Conservation (phyloP, 1,140 invertebrate species). For the Trichomalopsis sarcophagae region DNA sequence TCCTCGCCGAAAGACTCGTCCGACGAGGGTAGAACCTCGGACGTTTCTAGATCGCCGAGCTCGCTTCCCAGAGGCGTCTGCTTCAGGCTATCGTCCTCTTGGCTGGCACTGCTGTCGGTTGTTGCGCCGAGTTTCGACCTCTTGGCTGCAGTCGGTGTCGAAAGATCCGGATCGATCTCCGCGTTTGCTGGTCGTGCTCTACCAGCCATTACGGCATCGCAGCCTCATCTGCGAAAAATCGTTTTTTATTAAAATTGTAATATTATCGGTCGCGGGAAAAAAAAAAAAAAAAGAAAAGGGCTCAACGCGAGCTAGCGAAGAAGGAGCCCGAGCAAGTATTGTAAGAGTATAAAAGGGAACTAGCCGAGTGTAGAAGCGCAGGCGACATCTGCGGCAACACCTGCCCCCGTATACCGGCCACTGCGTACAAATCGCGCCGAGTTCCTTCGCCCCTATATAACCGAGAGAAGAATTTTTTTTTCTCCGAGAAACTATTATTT, state of each 20-base stretch:
- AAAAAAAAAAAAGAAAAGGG: background rate
- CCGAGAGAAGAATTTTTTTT: background rate
- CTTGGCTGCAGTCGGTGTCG: conserved; percentile 58
- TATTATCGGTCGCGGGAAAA: no score
- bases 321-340: no score
- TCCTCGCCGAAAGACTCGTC: conserved; percentile 49
- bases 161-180: conserved; percentile 63
- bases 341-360: conserved; percentile 23
- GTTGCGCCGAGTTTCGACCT: conserved; percentile 48
- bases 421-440: background rate
- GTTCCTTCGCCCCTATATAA: background rate
- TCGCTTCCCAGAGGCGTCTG: background rate
- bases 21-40: conserved; percentile 47
- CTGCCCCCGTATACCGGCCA: conserved; percentile 53
- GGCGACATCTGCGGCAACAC: conserved; percentile 64
- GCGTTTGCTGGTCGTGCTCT: conserved; percentile 62
- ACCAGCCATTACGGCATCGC: conserved; percentile 69
- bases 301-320: background rate
- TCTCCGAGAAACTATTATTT: background rate
- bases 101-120: background rate
- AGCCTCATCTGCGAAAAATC: conserved; percentile 55
- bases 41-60: conserved; percentile 29
- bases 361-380: conserved; percentile 16
- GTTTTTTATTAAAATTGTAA: background rate
- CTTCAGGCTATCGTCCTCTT: background rate